Percentiles rank a stretch among this genome's conserved stretches.
Conservation (phyloP, 2,113 vertebrate species). For the Scalopus aquaticus region DNA sequence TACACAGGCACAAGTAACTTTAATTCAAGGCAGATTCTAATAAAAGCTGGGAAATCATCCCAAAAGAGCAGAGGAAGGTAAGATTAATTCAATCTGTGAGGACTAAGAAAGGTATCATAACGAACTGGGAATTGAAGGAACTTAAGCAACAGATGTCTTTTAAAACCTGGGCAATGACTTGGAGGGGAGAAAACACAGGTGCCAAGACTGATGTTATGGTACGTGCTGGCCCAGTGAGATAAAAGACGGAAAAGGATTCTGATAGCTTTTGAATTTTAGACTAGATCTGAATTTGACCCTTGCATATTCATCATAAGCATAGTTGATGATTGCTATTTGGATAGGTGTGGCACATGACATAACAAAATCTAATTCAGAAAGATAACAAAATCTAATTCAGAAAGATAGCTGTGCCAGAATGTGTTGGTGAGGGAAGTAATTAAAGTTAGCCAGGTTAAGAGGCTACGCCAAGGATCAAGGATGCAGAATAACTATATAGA, state of each 20-base stretch:
- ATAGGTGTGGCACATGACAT: neutral
- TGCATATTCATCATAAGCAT: neutral
- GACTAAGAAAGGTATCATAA: neutral
- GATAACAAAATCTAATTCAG: neutral
- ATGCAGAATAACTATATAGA: neutral
- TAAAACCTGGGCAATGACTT: neutral
- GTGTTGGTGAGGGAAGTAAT: neutral
- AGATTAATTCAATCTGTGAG: neutral
- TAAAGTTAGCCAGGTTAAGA: neutral
- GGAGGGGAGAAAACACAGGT: neutral
- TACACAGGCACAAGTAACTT: neutral
- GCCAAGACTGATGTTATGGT: neutral
- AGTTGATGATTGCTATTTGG: neutral
- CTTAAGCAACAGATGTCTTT: neutral
- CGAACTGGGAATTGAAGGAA: neutral
- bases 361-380: conserved; percentile 4
- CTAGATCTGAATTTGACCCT: neutral
- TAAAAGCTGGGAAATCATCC: neutral
- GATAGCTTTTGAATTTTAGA: neutral
- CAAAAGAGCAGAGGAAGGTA: neutral
- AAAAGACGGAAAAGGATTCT: neutral
- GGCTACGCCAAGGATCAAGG: neutral
- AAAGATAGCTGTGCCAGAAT: neutral
- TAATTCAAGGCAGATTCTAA: neutral
- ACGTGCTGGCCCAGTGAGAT: neutral